Evolutionary conservation across 1,140 invertebrate genomes (phyloP).

Genomic region (Euwallacea fornicatus): DNA sequence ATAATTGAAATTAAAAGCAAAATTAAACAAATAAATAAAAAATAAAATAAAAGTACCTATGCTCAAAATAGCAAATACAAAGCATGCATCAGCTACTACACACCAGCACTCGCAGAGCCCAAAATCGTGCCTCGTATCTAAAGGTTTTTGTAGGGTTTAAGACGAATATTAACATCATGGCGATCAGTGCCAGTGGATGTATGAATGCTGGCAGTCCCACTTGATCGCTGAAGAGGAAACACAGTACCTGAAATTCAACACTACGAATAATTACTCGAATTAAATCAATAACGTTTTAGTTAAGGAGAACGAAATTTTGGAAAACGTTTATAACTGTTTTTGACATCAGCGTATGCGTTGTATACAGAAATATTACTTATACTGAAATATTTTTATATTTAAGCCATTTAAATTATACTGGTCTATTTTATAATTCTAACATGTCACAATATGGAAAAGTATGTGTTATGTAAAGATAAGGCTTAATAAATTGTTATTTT

Average conservation of each 20-base stretch:
- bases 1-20: not conserved
- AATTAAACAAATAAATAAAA: slow-evolving; percentile 20
- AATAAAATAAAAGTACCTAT: slow-evolving; percentile 33
- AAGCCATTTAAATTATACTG: too few species aligned
- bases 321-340: too few species aligned
- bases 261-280: too few species aligned
- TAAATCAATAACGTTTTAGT: too few species aligned
- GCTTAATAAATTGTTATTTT: too few species aligned
- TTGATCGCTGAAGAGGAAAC: slow-evolving; percentile 80
- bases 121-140: slow-evolving; percentile 86
- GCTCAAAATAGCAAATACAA: slow-evolving; percentile 28
- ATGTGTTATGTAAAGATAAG: too few species aligned
- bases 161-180: slow-evolving; percentile 86
- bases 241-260: slow-evolving; percentile 55
- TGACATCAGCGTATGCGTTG: too few species aligned
- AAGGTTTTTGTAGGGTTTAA: slow-evolving; percentile 94
- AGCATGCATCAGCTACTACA: slow-evolving; percentile 52
- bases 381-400: too few species aligned
- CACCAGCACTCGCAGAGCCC: slow-evolving; percentile 76
- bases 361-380: too few species aligned
- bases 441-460: too few species aligned
- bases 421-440: too few species aligned
- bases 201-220: slow-evolving; percentile 90
- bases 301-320: too few species aligned
- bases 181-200: slow-evolving; percentile 83